Evolutionary conservation across 2,113 vertebrate species (phyloP).

Genomic region (Muntiacus reevesi): DNA sequence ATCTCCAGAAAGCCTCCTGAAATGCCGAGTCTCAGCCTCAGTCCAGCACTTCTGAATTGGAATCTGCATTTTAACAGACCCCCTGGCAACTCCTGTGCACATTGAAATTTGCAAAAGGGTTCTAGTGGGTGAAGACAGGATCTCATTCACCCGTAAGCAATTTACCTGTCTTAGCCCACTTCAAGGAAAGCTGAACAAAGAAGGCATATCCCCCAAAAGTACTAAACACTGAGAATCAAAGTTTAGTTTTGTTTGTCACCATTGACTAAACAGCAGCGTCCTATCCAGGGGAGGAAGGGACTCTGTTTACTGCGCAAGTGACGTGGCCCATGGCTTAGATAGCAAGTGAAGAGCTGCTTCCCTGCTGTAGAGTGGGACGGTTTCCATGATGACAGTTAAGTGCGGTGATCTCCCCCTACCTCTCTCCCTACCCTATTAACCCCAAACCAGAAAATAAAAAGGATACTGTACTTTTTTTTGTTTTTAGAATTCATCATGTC

Average conservation of each 20-base stretch:
- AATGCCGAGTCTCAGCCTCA: neutral
- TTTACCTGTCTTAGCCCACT: no score
- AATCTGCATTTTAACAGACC: neutral
- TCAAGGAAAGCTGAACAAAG: neutral
- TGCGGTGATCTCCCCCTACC: neutral
- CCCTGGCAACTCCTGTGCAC: neutral
- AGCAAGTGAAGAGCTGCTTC: neutral
- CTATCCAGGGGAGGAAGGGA: neutral
- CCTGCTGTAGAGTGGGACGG: neutral
- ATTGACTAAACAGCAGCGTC: neutral
- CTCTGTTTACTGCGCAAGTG: neutral
- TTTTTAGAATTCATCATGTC: neutral
- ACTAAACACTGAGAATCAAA: neutral
- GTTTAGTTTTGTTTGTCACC: neutral
- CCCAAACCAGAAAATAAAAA: constrained; percentile 11
- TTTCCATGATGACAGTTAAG: constrained; percentile 47
- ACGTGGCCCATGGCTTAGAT: neutral
- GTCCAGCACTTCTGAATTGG: neutral
- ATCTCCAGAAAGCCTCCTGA: neutral
- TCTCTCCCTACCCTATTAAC: neutral
- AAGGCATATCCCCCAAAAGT: fast-evolving
- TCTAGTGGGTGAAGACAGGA: neutral
- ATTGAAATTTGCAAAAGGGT: neutral
- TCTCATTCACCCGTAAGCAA: fast-evolving
- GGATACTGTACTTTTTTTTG: neutral